Conservation (phyloP, 2,113 vertebrate genomes). For the Lampris megalopsis region DNA sequence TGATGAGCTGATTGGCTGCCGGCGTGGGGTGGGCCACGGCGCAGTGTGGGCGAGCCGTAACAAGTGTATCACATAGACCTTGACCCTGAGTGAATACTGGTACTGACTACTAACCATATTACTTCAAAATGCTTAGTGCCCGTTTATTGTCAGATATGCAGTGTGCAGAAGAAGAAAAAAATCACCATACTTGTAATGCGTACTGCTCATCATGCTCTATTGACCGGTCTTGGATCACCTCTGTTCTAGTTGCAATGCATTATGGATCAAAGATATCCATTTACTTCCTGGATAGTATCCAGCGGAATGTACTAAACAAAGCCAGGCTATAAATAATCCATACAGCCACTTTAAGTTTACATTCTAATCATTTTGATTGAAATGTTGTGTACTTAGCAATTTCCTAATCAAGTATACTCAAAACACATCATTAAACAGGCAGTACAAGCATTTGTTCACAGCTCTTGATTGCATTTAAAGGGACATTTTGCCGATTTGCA, state of each 20-base stretch:
- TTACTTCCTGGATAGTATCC: too few species aligned
- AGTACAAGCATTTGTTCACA: neutral
- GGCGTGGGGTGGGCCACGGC: too few species aligned
- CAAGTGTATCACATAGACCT: neutral
- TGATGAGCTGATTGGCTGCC: too few species aligned
- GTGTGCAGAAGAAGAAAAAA: too few species aligned
- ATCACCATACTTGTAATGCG: too few species aligned
- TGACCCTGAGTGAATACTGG: neutral
- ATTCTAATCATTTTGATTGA: neutral
- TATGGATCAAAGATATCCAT: too few species aligned
- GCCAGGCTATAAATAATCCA: neutral
- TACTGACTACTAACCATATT: neutral
- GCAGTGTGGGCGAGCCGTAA: too few species aligned
- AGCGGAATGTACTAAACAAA: neutral
- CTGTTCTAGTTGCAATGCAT: too few species aligned
- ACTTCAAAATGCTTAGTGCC: neutral
- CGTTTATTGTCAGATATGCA: too few species aligned
- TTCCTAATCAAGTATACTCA: neutral
- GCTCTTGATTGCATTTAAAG: constrained; percentile 1
- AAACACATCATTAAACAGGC: neutral
- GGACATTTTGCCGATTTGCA: too few species aligned
- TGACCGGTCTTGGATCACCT: too few species aligned
- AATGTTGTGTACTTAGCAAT: neutral
- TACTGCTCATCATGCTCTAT: too few species aligned
- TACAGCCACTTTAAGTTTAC: neutral